Evolutionary conservation across 2,888 invertebrate genomes (phyloP), one percentile per base, ranked within the genome.

Genomic region (Zelleria hepariella): DNA sequence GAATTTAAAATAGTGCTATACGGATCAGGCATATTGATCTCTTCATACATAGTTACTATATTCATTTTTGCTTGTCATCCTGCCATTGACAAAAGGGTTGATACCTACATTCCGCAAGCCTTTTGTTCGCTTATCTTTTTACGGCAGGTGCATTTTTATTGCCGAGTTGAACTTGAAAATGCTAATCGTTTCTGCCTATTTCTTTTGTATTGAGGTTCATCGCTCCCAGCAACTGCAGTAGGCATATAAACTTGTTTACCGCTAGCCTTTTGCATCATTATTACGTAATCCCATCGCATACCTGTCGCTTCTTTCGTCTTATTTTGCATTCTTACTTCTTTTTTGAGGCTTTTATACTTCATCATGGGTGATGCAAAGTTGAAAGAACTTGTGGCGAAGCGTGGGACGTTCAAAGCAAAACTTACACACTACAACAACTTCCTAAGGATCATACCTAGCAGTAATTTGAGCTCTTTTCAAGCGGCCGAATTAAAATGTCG

Each of bases 261-360:
- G n/a, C n/a, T n/a, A n/a, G n/a, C n/a, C n/a, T n/a, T n/a, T n/a
- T n/a, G n/a, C n/a, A n/a, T n/a, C n/a, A n/a, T n/a, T n/a, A n/a
- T 5, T 32, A 32, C 10, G 64, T 8, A 52, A 64, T 42, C 32
- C 62, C 20, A n/a, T n/a, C n/a, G n/a, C n/a, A n/a, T n/a, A n/a
- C n/a, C n/a, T n/a, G n/a, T n/a, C n/a, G n/a, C n/a, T n/a, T n/a
- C n/a, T n/a, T n/a, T n/a, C n/a, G n/a, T n/a, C n/a, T n/a, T n/a
- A n/a, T n/a, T n/a, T n/a, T n/a, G n/a, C 32, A 32, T 32, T 32
- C 10, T 10, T 32, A 32, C 7, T 2, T 32, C 8, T 32, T 7
- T 10, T 10, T 32, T 32, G 1, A 32, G 10, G 7, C 32, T 10
- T n/a, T n/a, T n/a, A n/a, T n/a, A n/a, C 18, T 48, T 48, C 15